Base-by-base conservation (phyloP, 2,888 invertebrate genomes). In the Metalampra italica region DNA sequence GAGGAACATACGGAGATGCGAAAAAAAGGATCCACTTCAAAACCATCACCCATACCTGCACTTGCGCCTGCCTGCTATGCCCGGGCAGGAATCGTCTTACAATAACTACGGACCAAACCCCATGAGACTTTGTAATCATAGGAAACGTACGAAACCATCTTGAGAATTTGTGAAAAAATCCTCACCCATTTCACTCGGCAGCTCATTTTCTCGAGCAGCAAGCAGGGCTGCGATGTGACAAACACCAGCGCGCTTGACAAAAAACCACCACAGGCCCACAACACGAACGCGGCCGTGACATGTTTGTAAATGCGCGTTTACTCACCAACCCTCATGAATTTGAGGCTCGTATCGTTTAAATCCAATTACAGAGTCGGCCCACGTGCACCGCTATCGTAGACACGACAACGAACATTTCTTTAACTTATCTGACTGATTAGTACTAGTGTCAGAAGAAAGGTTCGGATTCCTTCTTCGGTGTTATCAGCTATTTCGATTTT, bases 251-350 rank as follows among this genome's bases (percentile, higher is more conserved):
- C 53, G 56, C 65, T 66, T 66, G 69, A 70, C 63, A 64, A 72
- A 65, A 73, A 76, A 78, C 76, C 71, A 61, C 62, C 59, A 49
- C 49, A 50, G 49, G 70, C 60, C 62, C 59, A 49, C 49, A 50
- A 49, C 54, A 66, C 66, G 68, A 67, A 63, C 59, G 54, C 59
- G 63, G 55, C 70, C 85, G 86, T 87, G 88, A 82, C 79, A 66
- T 59, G 82, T 69, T 77, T 83, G 68, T 77, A 75, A 84, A 88
- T 78, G 60, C 65, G 52, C 71, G 73, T 78, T 81, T 77, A 75
- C 67, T 62, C 53, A 60, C 62, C 68, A 72, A 71, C 75, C 74
- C 78, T 76, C 66, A 68, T 72, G 67, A 74, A 76, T 75, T 75
- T 74, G 45, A 66, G 71, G 62, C 68, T 66, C 71, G 67, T 75